phyloP scores from a whole-genome alignment of 2,888 invertebrate genomes.

The Xestobium rufovillosum region DNA sequence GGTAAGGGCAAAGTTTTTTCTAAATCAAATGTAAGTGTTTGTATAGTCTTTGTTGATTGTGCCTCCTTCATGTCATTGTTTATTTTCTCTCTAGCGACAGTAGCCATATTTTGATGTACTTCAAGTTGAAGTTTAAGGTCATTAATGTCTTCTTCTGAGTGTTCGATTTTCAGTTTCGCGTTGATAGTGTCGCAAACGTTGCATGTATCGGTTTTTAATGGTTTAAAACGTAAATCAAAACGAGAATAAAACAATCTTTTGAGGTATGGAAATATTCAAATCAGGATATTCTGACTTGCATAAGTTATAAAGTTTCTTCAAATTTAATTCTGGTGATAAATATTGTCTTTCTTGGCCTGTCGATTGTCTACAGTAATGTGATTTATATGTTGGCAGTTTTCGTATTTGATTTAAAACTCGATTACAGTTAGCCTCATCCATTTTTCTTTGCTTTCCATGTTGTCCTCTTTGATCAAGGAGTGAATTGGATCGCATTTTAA shows the following conservation, averaged over 20 bases:
- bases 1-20: slow-evolving; percentile 27
- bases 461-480: too few species aligned
- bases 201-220: slow-evolving; percentile 14
- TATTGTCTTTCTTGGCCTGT: not conserved
- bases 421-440: not conserved
- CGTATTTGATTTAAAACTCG: slow-evolving; percentile 3
- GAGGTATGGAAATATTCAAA: not conserved
- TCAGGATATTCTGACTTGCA: slow-evolving; percentile 1
- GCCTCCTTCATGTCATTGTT: slow-evolving; percentile 15
- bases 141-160: not conserved
- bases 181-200: slow-evolving; percentile 11
- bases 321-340: slow-evolving; percentile 1
- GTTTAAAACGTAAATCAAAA: slow-evolving; percentile 10
- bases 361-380: slow-evolving; percentile 9
- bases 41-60: slow-evolving; percentile 6
- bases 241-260: slow-evolving; percentile 7
- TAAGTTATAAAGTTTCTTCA: not conserved
- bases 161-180: slow-evolving; percentile 6
- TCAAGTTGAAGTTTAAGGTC: slow-evolving; percentile 5
- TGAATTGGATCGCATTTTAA: not conserved
- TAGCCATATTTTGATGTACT: slow-evolving; percentile 4
- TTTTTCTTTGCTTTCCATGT: not conserved
- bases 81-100: slow-evolving; percentile 10
- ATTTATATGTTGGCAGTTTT: slow-evolving; percentile 9
- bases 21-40: slow-evolving; percentile 23